A percentile compares a stretch with the other conserved stretches of the same genome.
These are phyloP conservation scores for Agriotes lineatus DNA, from an alignment of 2,888 invertebrate species.

Conservation along the genomic window DNA sequence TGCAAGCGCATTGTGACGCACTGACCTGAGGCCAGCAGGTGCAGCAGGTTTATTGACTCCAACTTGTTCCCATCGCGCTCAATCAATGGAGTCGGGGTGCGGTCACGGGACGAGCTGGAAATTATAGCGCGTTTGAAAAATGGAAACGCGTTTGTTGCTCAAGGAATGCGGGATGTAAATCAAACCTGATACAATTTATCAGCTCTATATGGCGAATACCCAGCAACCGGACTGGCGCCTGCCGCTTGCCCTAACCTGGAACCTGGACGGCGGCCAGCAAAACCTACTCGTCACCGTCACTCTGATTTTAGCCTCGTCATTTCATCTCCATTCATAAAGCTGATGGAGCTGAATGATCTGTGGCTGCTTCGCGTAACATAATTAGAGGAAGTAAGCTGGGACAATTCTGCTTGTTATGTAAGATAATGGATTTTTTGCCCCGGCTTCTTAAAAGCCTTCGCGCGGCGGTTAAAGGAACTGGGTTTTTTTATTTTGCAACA, in stretches of 20 bases:
- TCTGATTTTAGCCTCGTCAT: conserved; percentile 49
- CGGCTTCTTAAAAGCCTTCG: neutral
- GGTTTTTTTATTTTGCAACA: neutral
- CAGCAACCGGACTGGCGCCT: conserved; percentile 61
- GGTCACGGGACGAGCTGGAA: conserved; percentile 54
- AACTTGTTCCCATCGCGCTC: conserved; percentile 55
- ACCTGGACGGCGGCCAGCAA: conserved; percentile 42
- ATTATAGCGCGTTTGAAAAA: conserved; percentile 62
- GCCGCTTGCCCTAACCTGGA: conserved; percentile 46
- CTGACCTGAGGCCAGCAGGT: conserved; percentile 67
- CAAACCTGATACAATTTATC: conserved; percentile 66
- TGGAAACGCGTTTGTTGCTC: conserved; percentile 65
- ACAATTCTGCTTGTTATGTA: conserved; percentile 20
- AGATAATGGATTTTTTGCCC: conserved; percentile 9
- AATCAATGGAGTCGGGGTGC: conserved; percentile 56
- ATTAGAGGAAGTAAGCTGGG: conserved; percentile 30
- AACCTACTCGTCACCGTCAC: conserved; percentile 35
- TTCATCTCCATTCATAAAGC: conserved; percentile 52
- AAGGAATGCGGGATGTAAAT: conserved; percentile 67
- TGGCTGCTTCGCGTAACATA: conserved; percentile 31
- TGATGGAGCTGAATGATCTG: conserved; percentile 44
- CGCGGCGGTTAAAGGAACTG: neutral
- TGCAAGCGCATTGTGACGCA: conserved; percentile 53
- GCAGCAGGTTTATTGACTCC: conserved; percentile 67
- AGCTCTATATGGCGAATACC: conserved; percentile 63